Conservation (phyloP, 1,140 invertebrate species). For the Alviniconcha marisindica region DNA sequence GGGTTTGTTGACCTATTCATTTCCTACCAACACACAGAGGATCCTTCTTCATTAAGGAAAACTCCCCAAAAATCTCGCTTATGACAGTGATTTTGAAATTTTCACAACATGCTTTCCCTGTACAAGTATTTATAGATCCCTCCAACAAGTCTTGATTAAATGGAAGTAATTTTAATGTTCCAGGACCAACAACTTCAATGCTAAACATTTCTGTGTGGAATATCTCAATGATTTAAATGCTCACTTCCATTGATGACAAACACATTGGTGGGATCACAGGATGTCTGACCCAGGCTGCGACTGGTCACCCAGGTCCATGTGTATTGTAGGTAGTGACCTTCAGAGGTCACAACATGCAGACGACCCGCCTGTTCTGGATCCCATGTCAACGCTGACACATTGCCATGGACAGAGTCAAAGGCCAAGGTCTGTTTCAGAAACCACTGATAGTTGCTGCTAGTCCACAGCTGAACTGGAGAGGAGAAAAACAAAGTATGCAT, state of each 20-base stretch:
- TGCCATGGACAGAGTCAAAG: slow-evolving; percentile 73
- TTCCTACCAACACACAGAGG: no score
- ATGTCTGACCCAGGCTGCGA: slow-evolving; percentile 77
- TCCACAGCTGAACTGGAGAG: slow-evolving; percentile 84
- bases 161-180: neutral
- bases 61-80: no score
- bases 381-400: slow-evolving; percentile 79
- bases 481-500: slow-evolving; percentile 8
- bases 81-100: no score
- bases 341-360: slow-evolving; percentile 80
- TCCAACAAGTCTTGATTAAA: neutral
- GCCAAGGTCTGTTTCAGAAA: slow-evolving; percentile 87
- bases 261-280: slow-evolving; percentile 77
- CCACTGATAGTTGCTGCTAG: slow-evolving; percentile 92
- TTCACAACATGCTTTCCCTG: no score
- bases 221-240: slow-evolving; percentile 7
- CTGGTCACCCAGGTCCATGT: slow-evolving; percentile 82
- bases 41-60: no score
- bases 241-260: slow-evolving; percentile 87
- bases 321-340: slow-evolving; percentile 80
- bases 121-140: neutral
- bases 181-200: neutral
- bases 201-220: neutral
- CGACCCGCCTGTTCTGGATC: slow-evolving; percentile 80
- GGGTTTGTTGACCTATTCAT: no score